A percentile compares a stretch with the other conserved stretches of the same genome.
Conservation (phyloP, 2,888 invertebrate species). For the Thera obeliscata region DNA sequence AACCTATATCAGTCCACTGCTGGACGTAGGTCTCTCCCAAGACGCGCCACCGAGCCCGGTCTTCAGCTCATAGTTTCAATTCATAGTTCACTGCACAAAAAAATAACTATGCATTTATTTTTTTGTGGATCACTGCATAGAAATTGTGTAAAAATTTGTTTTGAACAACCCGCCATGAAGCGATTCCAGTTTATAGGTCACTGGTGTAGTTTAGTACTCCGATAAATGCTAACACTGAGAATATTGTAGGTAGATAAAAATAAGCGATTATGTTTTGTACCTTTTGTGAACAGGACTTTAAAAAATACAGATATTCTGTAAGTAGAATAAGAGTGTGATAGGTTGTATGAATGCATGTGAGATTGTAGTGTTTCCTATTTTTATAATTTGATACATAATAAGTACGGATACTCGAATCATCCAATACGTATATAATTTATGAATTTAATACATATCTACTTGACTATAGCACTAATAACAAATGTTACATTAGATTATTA, state of each 20-base stretch:
- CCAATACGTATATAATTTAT: slow-evolving; percentile 52
- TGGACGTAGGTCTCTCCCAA: too few species aligned
- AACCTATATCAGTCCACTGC: too few species aligned
- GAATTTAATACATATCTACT: slow-evolving; percentile 53
- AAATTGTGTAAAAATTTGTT: too few species aligned
- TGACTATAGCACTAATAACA: slow-evolving; percentile 42
- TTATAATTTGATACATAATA: slow-evolving; percentile 33
- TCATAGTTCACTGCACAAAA: too few species aligned
- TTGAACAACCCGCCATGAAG: too few species aligned
- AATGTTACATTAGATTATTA: slow-evolving; percentile 38
- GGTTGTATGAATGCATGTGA: slow-evolving; percentile 51
- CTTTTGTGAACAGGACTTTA: slow-evolving; percentile 72
- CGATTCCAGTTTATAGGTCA: too few species aligned
- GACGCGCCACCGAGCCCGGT: too few species aligned
- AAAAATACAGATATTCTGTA: slow-evolving; percentile 32
- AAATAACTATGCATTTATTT: too few species aligned
- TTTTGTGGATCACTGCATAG: too few species aligned
- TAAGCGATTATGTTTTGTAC: slow-evolving; percentile 70
- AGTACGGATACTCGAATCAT: slow-evolving; percentile 32
- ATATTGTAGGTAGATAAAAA: slow-evolving; percentile 56
- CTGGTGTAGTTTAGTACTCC: slow-evolving; percentile 29
- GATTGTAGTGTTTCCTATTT: slow-evolving; percentile 29
- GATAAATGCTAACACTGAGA: slow-evolving; percentile 57
- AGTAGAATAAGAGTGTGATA: slow-evolving; percentile 41
- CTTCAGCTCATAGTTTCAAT: too few species aligned